Base-by-base conservation (phyloP, 2,113 vertebrate species). In the Thryonomys swinderianus region DNA sequence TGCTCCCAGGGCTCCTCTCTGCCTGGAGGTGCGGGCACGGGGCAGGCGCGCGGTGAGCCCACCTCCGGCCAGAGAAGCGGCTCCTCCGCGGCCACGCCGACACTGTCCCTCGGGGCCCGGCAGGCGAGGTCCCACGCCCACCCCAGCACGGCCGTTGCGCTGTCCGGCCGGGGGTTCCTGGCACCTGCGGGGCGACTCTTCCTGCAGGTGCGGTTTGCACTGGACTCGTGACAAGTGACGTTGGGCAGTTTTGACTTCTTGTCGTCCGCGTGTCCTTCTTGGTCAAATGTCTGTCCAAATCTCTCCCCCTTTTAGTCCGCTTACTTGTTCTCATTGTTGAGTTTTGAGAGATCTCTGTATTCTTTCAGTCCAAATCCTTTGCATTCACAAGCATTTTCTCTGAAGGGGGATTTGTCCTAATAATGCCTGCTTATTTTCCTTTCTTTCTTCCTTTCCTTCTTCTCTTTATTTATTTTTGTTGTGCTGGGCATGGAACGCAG, bases 331-430 rank as follows among this genome's bases (percentile, higher is more conserved):
- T n/a, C 71, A 53, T 20, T 79, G 16, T 4, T 40, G 69, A 71
- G 5, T 40, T 94, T 85, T 51, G 27, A 88, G 45, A 92, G 37
- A 85, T 25, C 62, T 85, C 67, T 88, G 45, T 42, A 13, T 69
- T 51, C 42, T 89, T 91, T 88, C 10, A 17, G 40, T 53, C 32
- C 2, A 23, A 82, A 42, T 83, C 62, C 61, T 83, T 76, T 55
- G 34, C 73, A 93, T 93, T 78, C 78, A 37, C 42, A 78, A 18
- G 55, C 85, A 76, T 48, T 90, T 90, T 87, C 61, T 57, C 21
- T 48, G 59, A 5, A 34, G 42, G 20, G 25, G 9, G 53, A 3
- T 59, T 37, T 59, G 9, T 57, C n/a, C 59, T 93, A 30, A 45
- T 27, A 45, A 67, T n/a, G 17, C 17, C 61, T 62, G 61, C n/a